Base-by-base conservation (phyloP, 2,888 invertebrate genomes). In the Philereme vetulata region DNA sequence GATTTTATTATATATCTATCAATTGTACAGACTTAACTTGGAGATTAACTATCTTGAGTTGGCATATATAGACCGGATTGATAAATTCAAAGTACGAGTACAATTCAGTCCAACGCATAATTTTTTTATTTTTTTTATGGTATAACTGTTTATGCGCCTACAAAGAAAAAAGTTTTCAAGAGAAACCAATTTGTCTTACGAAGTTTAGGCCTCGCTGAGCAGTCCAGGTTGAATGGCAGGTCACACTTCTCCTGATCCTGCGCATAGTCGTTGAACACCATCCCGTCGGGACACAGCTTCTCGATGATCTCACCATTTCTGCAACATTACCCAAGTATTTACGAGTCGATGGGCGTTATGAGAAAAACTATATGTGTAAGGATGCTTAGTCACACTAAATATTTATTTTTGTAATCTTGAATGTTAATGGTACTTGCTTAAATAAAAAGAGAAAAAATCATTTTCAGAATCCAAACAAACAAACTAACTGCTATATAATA, bases 181-280 rank as follows among this genome's bases (percentile, higher is more conserved):
- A 21, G 21, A 21, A 21, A 21, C 21, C 21, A 21, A 21, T 21
- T 21, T 21, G 21, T 10, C 96, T 95, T 92, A 97, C 97, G 97
- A 67, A 95, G 88, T 77, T 96, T 95, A 6, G 96, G 93, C 62
- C 97, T 93, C 67, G 95, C 94, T 0, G 94, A 93, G 86, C 97
- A 97, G 83, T 97, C 97, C 62, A 97, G 95, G 76, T 97, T 97
- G 85, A 96, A 96, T 0, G 97, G 97, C 67, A 97, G 88, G 83
- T 97, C 97, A 74, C 97, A 97, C 79, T 97, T 97, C 84, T 97
- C 97, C 59, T 96, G 95, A 60, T 94, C 94, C 2, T 95, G 93
- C 70, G 95, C 96, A 86, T 95, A 97, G 86, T 97, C 97, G 73
- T 97, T 97, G 92, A 97, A 97, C 52, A 97, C 97, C 93, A 97